Percentiles rank a stretch among this genome's conserved stretches.
These are phyloP conservation scores for Leptinotarsa texana DNA, from an alignment of 1,140 invertebrate genomes.

Conservation along the genomic window DNA sequence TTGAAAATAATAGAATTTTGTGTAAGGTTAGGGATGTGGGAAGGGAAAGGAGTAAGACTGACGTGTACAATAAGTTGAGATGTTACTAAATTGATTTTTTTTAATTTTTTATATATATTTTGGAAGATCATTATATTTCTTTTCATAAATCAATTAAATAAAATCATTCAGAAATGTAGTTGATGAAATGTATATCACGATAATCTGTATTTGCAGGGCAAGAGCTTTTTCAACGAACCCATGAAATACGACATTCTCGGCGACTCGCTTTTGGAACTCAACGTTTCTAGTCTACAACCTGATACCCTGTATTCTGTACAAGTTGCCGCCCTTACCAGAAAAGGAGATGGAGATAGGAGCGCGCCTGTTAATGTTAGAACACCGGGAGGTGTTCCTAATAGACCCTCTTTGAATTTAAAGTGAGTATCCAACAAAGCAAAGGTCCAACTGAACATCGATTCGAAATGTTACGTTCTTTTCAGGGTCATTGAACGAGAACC, in stretches of 20 bases:
- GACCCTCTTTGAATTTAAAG: conserved; percentile 85
- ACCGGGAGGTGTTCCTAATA: conserved; percentile 89
- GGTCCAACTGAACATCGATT: no score
- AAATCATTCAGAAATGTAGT: no score
- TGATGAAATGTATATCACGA: no score
- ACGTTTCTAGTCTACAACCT: conserved; percentile 86
- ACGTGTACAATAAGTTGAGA: no score
- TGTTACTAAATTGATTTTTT: no score
- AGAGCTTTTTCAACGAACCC: conserved; percentile 79
- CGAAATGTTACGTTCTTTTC: conserved; percentile 40
- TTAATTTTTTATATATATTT: no score
- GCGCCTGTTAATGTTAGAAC: conserved; percentile 81
- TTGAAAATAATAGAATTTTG: no score
- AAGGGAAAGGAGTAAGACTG: no score
- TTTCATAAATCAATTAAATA: no score
- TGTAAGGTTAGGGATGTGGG: no score
- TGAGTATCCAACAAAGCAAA: conserved; percentile 54
- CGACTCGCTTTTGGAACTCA: conserved; percentile 75
- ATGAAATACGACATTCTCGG: conserved; percentile 83
- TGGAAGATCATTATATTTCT: no score
- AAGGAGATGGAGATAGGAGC: conserved; percentile 91
- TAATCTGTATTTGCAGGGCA: conserved; percentile 62
- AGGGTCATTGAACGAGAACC: conserved; percentile 82
- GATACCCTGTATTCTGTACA: conserved; percentile 91
- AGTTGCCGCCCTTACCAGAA: conserved; percentile 91